Evolutionary conservation across 1,140 invertebrate genomes (phyloP), one percentile per base, ranked within the genome.

Genomic region (Sitophilus oryzae): DNA sequence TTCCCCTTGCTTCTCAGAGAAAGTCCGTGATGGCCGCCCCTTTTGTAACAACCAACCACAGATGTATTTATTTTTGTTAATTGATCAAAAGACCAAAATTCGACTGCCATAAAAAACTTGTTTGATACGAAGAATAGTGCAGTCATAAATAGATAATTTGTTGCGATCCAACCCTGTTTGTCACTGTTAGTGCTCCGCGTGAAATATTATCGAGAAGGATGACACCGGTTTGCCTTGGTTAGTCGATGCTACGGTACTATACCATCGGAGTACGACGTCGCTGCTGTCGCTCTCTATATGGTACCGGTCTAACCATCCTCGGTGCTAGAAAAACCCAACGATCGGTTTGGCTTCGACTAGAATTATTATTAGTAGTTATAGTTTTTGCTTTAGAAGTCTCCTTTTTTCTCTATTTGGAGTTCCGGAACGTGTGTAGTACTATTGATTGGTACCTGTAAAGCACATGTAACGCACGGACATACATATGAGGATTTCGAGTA

Each of bases 191-290:
- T 15, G 22, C 35, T 14, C 16, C 41, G 53, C 45, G 25, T 56
- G 53, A 56, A 56, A 43, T 48, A 56, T 54, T 48, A 48, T 55
- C 42, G 46, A 56, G 49, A 49, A 56, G 38, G 53, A 56, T 56
- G 53, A 56, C 53, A 56, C 53, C 46, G 53, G 53, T 56, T 56
- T 25, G 53, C 53, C 53, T 56, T 56, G 53, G 53, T 11, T 49
- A 21, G 15, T 10, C 35, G 23, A 19, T 11, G 37, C 22, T 42
- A 34, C 23, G 34, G 34, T 22, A 19, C 2, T 44, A 45, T 30
- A 30, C 5, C 25, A 5, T 30, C 25, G 11, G 25, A 5, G 25
- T 6, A 30, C 25, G 11, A 30, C 25, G 11, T 30, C 25, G 25
- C 11, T 23, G 40, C 41, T 37, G 42, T 30, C 42, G 34, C 21